Conservation (phyloP, 2,797 vertebrate genomes). For the Acipenser oxyrinchus region DNA sequence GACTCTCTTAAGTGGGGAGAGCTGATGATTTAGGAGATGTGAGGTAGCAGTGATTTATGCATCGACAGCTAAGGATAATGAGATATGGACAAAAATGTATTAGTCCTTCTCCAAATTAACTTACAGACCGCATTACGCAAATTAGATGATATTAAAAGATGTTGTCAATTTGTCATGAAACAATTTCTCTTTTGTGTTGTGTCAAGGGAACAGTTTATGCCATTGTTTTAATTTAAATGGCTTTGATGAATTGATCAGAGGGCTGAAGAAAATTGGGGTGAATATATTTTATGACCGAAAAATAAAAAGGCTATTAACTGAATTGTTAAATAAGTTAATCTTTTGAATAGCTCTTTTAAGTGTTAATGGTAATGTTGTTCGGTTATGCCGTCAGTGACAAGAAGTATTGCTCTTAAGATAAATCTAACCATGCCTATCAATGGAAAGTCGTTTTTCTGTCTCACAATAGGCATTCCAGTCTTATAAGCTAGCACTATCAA, state of each 20-base stretch:
- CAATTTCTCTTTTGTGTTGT: constrained; percentile 67
- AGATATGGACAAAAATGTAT: constrained; percentile 65
- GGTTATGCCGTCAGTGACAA: not conserved
- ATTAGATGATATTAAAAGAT: constrained; percentile 74
- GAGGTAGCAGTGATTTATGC: constrained; percentile 69
- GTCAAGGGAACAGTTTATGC: constrained; percentile 66
- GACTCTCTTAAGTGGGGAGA: not conserved
- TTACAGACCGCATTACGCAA: constrained; percentile 76
- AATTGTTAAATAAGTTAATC: constrained; percentile 68
- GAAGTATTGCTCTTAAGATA: too few relatives aligned
- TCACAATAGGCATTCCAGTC: too few relatives aligned
- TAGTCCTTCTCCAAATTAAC: constrained; percentile 72
- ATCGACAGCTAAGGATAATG: constrained; percentile 72
- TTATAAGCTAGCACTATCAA: too few relatives aligned
- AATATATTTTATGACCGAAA: constrained; percentile 60
- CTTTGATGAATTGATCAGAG: constrained; percentile 63
- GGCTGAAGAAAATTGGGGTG: constrained; percentile 56
- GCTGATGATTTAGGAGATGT: constrained; percentile 62
- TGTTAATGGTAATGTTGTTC: constrained; percentile 9
- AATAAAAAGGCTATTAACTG: constrained; percentile 66
- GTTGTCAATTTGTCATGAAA: constrained; percentile 74
- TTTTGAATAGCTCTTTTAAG: constrained; percentile 43
- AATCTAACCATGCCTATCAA: too few relatives aligned
- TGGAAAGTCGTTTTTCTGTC: too few relatives aligned
- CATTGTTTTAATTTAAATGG: constrained; percentile 64